Percentiles rank a stretch among this genome's conserved stretches.
Conservation (phyloP, 2,113 vertebrate species). For the Apistogramma diplotaenia region DNA sequence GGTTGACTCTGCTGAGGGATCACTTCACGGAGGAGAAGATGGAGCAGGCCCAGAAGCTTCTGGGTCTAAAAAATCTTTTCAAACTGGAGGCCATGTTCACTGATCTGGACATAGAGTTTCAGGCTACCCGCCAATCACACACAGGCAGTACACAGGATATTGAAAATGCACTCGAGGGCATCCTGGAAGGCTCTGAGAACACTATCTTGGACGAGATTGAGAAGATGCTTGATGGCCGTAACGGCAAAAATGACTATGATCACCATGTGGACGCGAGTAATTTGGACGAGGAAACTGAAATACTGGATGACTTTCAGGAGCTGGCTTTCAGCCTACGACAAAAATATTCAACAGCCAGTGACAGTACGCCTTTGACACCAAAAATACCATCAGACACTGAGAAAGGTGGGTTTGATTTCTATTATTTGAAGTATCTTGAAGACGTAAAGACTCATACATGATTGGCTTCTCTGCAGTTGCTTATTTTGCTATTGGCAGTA, state of each 20-base stretch:
- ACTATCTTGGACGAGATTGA: slow-evolving; percentile 83
- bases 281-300: slow-evolving; percentile 81
- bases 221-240: slow-evolving; percentile 80
- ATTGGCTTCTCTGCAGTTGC: background rate
- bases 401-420: slow-evolving; percentile 50
- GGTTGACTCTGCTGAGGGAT: slow-evolving; percentile 76
- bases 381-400: slow-evolving; percentile 31
- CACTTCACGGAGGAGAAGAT: slow-evolving; percentile 81
- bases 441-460: background rate
- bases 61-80: slow-evolving; percentile 77
- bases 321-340: slow-evolving; percentile 86
- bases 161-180: slow-evolving; percentile 83
- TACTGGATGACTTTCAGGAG: slow-evolving; percentile 91
- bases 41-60: slow-evolving; percentile 76
- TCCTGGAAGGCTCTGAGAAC: slow-evolving; percentile 84
- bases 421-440: background rate
- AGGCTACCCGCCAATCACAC: slow-evolving; percentile 62
- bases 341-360: slow-evolving; percentile 77
- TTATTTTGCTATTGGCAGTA: background rate
- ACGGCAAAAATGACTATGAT: slow-evolving; percentile 49
- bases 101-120: slow-evolving; percentile 82
- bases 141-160: slow-evolving; percentile 61
- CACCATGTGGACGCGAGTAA: slow-evolving; percentile 61
- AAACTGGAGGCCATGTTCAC: slow-evolving; percentile 85
- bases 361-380: slow-evolving; percentile 66